Base-by-base conservation (phyloP, 1,140 invertebrate species). In the Bombus cullumanus region DNA sequence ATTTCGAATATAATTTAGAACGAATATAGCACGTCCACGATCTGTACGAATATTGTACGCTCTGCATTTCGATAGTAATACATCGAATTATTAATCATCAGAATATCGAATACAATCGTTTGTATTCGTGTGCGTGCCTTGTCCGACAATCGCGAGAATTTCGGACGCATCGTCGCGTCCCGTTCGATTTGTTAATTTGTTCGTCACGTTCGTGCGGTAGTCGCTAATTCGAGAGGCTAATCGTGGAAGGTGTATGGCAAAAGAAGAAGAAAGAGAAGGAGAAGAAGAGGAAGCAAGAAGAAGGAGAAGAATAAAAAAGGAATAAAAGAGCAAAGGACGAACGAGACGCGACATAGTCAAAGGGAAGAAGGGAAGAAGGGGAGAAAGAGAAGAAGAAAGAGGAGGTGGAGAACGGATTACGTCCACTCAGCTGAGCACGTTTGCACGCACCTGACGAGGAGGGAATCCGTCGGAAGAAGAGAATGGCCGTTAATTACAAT, bases 401-500 rank as follows among this genome's bases (percentile, higher is more conserved):
- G 22, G 69, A 43, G 37, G 39, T 53, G 75, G 66, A 66, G 68
- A 88, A 64, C 79, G 84, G 84, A 89, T 89, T 89, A 89, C 69
- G 87, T 89, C 88, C 59, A 88, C 68, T 89, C 78, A 86, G 88
- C 68, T 71, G 84, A 53, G 85, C 88, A 82, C 88, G 85, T 86
- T 85, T 89, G 82, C 59, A 83, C 87, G 86, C 80, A 88, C 86
- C 89, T 84, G 83, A 86, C 84, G 81, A 87, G 74, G 79, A 89
- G 81, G 76, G 88, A 89, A 87, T 88, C 89, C 59, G 79, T 68
- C 84, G 82, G 84, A 88, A 91, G 89, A 88, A 90, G 86, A 90
- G 89, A 88, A 87, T 89, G 87, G 83, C 87, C 90, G 87, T 91
- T 92, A 92, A 92, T 93, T 92, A 92, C 89, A 91, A 88, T 89